Conservation (phyloP, 2,797 vertebrate genomes). For the Falco berigora region DNA sequence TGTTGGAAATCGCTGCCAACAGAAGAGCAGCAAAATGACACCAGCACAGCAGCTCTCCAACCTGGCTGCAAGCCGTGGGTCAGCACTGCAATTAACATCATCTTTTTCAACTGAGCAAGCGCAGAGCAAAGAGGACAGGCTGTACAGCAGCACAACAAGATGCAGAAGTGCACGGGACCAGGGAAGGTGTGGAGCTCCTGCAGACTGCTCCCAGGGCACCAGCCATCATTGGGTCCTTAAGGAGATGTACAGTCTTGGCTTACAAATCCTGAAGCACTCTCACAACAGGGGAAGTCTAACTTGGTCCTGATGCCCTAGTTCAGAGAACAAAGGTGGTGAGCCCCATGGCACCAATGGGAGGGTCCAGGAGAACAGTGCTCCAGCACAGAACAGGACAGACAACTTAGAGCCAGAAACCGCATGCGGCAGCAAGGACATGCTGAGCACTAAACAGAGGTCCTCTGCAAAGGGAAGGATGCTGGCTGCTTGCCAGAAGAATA, state of each 20-base stretch:
- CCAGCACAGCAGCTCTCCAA: background rate
- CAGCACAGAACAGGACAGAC: fast-evolving
- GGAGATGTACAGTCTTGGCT: fast-evolving
- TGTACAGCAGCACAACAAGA: fast-evolving
- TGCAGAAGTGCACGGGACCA: fast-evolving
- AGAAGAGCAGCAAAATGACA: background rate
- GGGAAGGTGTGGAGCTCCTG: background rate
- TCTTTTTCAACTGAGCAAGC: background rate
- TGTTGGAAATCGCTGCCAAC: background rate
- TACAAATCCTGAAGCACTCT: background rate
- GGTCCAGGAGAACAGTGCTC: background rate
- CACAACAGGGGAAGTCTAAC: background rate
- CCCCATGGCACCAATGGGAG: fast-evolving
- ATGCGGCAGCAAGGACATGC: background rate
- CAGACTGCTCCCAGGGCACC: fast-evolving
- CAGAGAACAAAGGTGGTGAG: background rate
- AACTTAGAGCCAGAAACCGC: background rate
- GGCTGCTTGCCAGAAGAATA: background rate
- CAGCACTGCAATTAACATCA: background rate
- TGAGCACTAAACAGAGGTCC: background rate
- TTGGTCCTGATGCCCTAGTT: background rate
- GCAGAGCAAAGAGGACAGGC: background rate
- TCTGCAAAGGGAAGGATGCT: background rate
- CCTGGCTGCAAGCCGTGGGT: background rate
- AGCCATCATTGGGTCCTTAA: fast-evolving